Percentiles rank a stretch among this genome's conserved stretches.
phyloP scores from a whole-genome alignment of 1,140 invertebrate genomes.

The Drosophila arizonae region DNA sequence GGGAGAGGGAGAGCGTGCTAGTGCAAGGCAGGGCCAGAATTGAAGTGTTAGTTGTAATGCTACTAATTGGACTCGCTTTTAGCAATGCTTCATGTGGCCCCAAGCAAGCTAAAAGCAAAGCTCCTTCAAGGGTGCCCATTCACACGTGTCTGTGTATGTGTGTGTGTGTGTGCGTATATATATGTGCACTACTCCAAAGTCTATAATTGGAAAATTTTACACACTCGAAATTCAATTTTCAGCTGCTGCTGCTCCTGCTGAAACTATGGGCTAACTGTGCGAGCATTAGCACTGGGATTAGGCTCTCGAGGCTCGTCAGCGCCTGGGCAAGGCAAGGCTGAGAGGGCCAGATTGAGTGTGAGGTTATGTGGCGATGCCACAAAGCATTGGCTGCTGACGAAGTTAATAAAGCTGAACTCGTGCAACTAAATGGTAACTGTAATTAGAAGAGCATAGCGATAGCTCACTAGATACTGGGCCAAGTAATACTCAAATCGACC shows the following conservation, averaged over 20 bases:
- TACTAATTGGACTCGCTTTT: constrained; percentile 81
- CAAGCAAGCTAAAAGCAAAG: constrained; percentile 39
- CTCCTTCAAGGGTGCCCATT: constrained; percentile 52
- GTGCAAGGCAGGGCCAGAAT: constrained; percentile 54
- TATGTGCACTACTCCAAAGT: constrained; percentile 44
- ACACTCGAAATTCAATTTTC: constrained; percentile 77
- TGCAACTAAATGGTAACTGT: constrained; percentile 18
- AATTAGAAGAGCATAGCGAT: constrained; percentile 7
- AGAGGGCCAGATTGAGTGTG: neutral
- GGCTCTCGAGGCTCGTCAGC: neutral
- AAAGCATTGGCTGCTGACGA: constrained; percentile 11
- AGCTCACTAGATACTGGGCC: too few relatives aligned
- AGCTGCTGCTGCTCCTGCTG: constrained; percentile 27
- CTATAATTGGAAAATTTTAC: constrained; percentile 81
- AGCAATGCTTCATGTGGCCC: constrained; percentile 63
- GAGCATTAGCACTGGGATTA: constrained; percentile 23
- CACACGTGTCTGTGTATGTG: neutral
- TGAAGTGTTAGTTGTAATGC: constrained; percentile 81
- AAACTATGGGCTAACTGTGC: constrained; percentile 3
- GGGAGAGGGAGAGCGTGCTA: neutral
- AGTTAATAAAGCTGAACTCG: constrained; percentile 26
- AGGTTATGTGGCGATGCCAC: constrained; percentile 20
- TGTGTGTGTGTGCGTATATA: constrained; percentile 5
- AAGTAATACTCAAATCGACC: too few relatives aligned
- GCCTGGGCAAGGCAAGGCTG: neutral